Conservation (phyloP, 1,140 invertebrate genomes). For the Zelostemma sp. region DNA sequence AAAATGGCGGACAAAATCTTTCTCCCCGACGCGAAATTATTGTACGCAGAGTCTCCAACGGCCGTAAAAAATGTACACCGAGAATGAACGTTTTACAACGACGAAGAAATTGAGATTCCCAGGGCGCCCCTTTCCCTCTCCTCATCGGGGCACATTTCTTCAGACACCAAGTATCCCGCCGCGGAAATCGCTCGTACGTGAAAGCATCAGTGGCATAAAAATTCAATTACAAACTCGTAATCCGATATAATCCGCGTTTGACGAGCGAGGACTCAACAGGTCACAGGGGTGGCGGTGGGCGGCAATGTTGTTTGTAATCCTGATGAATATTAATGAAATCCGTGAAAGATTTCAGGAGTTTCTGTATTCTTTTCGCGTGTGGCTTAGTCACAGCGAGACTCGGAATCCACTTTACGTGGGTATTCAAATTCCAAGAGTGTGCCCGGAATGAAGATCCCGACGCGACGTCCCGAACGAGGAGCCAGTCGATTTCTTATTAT, state of each 20-base stretch:
- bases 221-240: conserved; percentile 64
- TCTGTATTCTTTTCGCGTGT: conserved; percentile 67
- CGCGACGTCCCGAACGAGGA: conserved; percentile 28
- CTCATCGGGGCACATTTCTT: too few relatives aligned
- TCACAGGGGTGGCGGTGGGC: conserved; percentile 57
- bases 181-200: conserved; percentile 45
- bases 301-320: conserved; percentile 64
- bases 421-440: conserved; percentile 66
- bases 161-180: conserved; percentile 3
- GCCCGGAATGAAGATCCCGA: conserved; percentile 58
- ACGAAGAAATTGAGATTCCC: conserved; percentile 41
- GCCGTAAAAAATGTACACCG: too few relatives aligned
- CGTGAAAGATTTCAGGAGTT: conserved; percentile 52
- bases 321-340: conserved; percentile 65
- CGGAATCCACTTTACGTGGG: conserved; percentile 57
- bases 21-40: too few relatives aligned
- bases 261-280: conserved; percentile 58
- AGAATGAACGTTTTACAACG: too few relatives aligned
- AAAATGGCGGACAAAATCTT: too few relatives aligned
- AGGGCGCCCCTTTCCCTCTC: too few relatives aligned
- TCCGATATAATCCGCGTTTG: conserved; percentile 62
- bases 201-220: conserved; percentile 47
- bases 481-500: conserved; percentile 43
- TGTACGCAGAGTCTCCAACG: too few relatives aligned
- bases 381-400: conserved; percentile 59